These are phyloP conservation scores for Actinopyga echinites DNA, from an alignment of 53 echinoderm and acorn worm genomes.

Conservation along the genomic window DNA sequence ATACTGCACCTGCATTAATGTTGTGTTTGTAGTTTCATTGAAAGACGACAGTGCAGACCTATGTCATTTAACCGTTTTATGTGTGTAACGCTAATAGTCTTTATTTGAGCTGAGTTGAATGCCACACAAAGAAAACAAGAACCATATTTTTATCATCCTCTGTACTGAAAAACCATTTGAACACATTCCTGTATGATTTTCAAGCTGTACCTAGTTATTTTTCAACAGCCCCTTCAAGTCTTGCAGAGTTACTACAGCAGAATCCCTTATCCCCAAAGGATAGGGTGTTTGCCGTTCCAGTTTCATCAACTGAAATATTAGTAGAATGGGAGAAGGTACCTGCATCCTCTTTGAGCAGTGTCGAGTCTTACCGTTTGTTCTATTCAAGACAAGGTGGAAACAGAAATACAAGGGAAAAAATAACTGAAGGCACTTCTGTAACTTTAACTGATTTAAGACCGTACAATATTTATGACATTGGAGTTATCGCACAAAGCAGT, in stretches of 20 bases:
- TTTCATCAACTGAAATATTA: conserved; percentile 29
- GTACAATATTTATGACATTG: conserved; percentile 16
- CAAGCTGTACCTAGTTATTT: not conserved
- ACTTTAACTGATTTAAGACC: conserved; percentile 6
- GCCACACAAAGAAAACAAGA: no score
- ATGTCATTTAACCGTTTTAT: no score
- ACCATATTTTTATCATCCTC: no score
- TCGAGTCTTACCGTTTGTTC: not conserved
- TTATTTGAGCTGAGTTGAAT: no score
- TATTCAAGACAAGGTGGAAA: not conserved
- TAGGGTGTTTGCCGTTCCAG: not conserved
- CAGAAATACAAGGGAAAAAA: not conserved
- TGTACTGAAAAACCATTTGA: no score
- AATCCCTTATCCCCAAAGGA: not conserved
- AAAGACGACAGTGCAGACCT: no score
- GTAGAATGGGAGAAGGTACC: conserved; percentile 20
- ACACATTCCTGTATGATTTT: no score
- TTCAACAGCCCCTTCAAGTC: conserved; percentile 6
- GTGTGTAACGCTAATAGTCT: no score
- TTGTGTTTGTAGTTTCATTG: no score
- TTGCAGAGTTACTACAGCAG: not conserved
- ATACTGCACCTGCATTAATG: no score
- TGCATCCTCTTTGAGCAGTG: not conserved
- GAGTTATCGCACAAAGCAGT: not conserved
- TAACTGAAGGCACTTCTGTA: not conserved